These are phyloP conservation scores for Mellivora capensis DNA, from an alignment of 2,113 vertebrate genomes.

Conservation along the genomic window DNA sequence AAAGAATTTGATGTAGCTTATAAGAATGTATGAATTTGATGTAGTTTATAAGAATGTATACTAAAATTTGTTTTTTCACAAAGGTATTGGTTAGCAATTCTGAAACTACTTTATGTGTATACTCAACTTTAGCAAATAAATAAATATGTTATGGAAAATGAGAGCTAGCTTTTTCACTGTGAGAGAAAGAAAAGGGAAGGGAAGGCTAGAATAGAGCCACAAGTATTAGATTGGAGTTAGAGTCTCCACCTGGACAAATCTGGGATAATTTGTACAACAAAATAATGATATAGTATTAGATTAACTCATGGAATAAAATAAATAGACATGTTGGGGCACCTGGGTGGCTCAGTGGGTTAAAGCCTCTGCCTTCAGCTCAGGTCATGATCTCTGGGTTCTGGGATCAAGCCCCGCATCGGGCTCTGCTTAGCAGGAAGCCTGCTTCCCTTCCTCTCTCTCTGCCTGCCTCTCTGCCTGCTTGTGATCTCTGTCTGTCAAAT, in stretches of 20 bases:
- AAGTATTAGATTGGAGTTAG: neutral
- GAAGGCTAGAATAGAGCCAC: neutral
- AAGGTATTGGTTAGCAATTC: slow-evolving; percentile 13
- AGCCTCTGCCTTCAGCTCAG: too few relatives aligned
- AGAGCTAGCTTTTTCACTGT: slow-evolving; percentile 23
- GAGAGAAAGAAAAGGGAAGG: neutral
- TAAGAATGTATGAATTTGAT: neutral
- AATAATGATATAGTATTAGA: neutral
- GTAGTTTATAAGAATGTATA: neutral
- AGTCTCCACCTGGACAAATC: neutral
- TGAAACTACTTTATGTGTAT: neutral
- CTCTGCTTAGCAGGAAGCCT: too few relatives aligned
- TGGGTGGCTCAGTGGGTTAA: too few relatives aligned
- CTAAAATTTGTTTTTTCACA: slow-evolving; percentile 4
- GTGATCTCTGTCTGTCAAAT: too few relatives aligned
- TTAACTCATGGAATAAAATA: neutral
- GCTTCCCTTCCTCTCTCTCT: too few relatives aligned
- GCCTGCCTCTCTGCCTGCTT: too few relatives aligned
- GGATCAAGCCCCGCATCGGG: too few relatives aligned
- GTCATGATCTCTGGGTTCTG: too few relatives aligned
- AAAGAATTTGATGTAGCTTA: slow-evolving; percentile 5
- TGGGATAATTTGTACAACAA: neutral
- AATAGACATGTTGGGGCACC: neutral
- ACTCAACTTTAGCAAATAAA: slow-evolving; percentile 8
- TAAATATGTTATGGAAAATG: neutral